These are phyloP conservation scores for Bungarus multicinctus DNA, from an alignment of 2,113 vertebrate species.

Conservation along the genomic window DNA sequence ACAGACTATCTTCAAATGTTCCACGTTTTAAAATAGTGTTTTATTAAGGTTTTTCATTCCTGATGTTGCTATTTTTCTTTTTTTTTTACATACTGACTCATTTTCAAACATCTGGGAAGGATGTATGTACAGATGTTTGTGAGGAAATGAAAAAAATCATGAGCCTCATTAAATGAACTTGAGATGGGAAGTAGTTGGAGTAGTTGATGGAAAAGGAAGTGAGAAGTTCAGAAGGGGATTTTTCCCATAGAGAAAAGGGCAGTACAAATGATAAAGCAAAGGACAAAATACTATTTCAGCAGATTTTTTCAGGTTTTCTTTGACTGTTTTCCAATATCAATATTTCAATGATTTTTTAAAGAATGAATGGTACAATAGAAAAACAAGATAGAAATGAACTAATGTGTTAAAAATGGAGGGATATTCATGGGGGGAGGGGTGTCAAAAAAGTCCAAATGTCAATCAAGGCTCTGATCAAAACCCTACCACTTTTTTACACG, in stretches of 20 bases:
- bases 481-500: background rate
- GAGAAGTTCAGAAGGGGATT: background rate
- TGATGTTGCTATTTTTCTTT: background rate
- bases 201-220: conserved; percentile 35
- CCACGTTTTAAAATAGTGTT: background rate
- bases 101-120: background rate
- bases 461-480: background rate
- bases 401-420: background rate
- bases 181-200: conserved; percentile 52
- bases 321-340: background rate
- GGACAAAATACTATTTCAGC: background rate
- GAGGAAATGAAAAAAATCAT: conserved; percentile 50
- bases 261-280: background rate
- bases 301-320: background rate
- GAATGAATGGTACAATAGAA: background rate
- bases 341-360: background rate
- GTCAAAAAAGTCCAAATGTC: background rate
- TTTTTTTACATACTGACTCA: background rate
- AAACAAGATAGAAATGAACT: background rate
- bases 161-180: conserved; percentile 50
- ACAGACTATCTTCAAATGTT: conserved; percentile 10
- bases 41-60: background rate
- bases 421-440: background rate
- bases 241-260: background rate
- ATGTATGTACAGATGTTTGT: conserved; percentile 29